Conservation (phyloP, 2,113 vertebrate genomes). For the Indri indri region DNA sequence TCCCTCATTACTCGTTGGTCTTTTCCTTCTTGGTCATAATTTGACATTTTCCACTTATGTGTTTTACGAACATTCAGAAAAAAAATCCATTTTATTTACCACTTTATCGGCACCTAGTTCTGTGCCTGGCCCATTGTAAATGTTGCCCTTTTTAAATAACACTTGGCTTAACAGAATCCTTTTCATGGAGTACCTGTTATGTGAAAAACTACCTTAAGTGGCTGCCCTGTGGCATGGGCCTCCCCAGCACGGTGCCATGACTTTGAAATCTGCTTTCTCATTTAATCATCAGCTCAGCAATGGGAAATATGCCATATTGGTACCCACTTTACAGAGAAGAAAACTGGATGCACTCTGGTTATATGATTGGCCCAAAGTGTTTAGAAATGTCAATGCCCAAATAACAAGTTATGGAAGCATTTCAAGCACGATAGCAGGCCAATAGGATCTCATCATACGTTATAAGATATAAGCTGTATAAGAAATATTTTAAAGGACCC, state of each 20-base stretch:
- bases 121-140: not conserved
- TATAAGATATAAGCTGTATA: not conserved
- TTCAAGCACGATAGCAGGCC: not conserved
- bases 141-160: not conserved
- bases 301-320: not conserved
- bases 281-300: not conserved
- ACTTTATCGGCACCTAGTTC: not conserved
- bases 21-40: not conserved
- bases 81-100: not conserved
- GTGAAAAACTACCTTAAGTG: not conserved
- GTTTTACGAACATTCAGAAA: not conserved
- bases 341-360: not conserved
- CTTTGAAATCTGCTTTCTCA: not conserved
- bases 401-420: not conserved
- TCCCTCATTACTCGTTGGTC: not conserved
- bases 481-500: not conserved
- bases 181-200: not conserved
- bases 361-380: not conserved
- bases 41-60: not conserved
- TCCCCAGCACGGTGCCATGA: not conserved
- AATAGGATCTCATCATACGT: not conserved
- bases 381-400: not conserved
- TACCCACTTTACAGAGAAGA: conserved; percentile 1
- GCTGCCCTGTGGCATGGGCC: not conserved
- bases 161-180: not conserved